Evolutionary conservation across 23 tunicate genomes (phyloP), one percentile per base, ranked within the genome.

Genomic region (Phallusia fumigata): DNA sequence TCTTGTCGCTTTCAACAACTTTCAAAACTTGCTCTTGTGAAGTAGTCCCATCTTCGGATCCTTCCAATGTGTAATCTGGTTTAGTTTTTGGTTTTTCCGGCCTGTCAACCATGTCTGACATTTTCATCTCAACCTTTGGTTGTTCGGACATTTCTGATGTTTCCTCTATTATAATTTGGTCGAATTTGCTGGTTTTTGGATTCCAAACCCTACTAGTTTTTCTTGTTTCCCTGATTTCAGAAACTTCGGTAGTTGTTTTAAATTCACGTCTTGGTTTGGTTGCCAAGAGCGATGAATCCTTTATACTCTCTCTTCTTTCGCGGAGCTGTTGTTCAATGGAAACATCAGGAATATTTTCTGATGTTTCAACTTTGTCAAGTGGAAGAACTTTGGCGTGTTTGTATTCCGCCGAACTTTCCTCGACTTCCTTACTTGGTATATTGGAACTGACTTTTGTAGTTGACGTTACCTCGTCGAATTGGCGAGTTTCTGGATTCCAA

Each of bases 191-290:
- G 15, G 83, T 79, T 31, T 30, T 79, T 21, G 88, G 77, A 85
- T 85, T 85, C 88, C 88, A 85, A 34, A 65, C 78, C 28, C 83
- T 72, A 31, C 34, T 79, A 0, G 76, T 79, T 75, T 75, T 76
- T 47, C 44, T 51, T 15, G 58, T 13, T 15, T 51, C 58, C 18
- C 18, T 51, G 58, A 51, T 18, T 18, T 51, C 58, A 13, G 15
- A 15, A 18, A 18, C 58, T 51, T 51, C 58, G 18, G 18, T 51
- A 15, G 58, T 51, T 51, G 18, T 51, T 51, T 51, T 18, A 15
- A 51, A 18, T 18, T 13, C 58, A 13, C 18, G 58, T 18, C 18
- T 51, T 18, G 58, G 18, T 18, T 51, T 51, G 15, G 15, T 51
- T 13, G 18, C 18, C 15, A 51, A 51, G 18, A 18, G 18, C 58